These are phyloP conservation scores for Trochalopteron elliotii DNA, from an alignment of 2,113 vertebrate species.

Conservation along the genomic window DNA sequence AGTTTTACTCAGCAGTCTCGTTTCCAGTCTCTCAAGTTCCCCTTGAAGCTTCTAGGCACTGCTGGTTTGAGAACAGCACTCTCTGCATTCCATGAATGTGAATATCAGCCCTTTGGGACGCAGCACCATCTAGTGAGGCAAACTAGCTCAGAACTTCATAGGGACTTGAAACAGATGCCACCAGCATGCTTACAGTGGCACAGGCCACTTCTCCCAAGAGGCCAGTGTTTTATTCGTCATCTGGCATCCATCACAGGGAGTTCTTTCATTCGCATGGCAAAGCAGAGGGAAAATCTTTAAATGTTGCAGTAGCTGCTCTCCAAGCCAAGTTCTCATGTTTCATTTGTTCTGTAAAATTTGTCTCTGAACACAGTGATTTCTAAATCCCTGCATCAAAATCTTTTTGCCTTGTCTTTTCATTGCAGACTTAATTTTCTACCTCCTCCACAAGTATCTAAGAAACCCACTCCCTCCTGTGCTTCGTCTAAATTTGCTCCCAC, in stretches of 20 bases:
- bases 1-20: not conserved
- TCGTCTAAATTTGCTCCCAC: not conserved
- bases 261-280: not conserved
- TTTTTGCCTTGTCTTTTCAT: not conserved
- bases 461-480: not conserved
- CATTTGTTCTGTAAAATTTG: not conserved
- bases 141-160: not conserved
- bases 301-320: not conserved
- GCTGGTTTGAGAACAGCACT: not conserved
- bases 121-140: conserved; percentile 49
- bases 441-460: not conserved
- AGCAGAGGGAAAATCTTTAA: not conserved
- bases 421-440: not conserved
- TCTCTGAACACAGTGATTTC: not conserved
- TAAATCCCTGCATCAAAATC: not conserved
- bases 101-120: not conserved
- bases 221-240: not conserved
- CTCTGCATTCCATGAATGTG: not conserved
- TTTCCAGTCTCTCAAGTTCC: not conserved
- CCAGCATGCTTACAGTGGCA: not conserved
- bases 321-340: not conserved
- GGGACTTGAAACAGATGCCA: not conserved
- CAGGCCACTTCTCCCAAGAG: not conserved
- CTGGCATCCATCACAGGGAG: not conserved
- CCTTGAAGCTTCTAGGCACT: not conserved